Percentiles rank a stretch among this genome's conserved stretches.
Evolutionary conservation across 2,113 vertebrate genomes (phyloP).

Genomic region (Amblyornis subalaris): DNA sequence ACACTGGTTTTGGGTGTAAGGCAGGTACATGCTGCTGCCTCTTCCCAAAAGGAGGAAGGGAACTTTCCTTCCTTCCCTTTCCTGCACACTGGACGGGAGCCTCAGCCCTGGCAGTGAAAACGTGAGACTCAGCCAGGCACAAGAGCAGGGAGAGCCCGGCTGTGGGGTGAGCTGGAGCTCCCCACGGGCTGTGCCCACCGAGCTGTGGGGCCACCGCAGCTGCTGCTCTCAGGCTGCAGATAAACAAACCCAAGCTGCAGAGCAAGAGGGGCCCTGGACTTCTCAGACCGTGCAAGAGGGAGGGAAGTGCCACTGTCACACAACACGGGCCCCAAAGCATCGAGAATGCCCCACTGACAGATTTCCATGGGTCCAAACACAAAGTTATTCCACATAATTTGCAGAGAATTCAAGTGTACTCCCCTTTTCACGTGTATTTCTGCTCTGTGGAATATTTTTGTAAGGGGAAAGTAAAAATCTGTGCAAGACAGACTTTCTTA

Average conservation of each 20-base stretch:
- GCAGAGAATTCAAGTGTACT: background rate
- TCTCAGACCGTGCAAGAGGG: background rate
- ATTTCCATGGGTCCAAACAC: background rate
- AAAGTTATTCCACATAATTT: background rate
- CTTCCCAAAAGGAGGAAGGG: background rate
- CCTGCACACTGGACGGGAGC: background rate
- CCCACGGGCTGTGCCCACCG: background rate
- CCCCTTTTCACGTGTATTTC: background rate
- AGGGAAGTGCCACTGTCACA: background rate
- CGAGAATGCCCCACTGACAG: fast-evolving
- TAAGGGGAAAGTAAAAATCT: background rate
- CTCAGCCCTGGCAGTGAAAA: background rate
- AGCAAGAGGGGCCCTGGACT: background rate
- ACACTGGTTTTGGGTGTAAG: fast-evolving
- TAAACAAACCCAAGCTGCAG: background rate
- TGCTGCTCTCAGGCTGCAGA: background rate
- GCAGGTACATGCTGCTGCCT: background rate
- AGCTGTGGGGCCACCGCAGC: background rate
- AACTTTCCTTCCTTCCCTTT: background rate
- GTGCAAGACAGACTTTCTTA: background rate
- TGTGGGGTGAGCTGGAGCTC: background rate
- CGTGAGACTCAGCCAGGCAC: background rate
- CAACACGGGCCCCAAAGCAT: background rate
- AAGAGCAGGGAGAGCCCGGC: background rate
- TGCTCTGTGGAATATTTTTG: background rate